Conservation (phyloP, 2,888 invertebrate genomes). For the Fragum sueziense region DNA sequence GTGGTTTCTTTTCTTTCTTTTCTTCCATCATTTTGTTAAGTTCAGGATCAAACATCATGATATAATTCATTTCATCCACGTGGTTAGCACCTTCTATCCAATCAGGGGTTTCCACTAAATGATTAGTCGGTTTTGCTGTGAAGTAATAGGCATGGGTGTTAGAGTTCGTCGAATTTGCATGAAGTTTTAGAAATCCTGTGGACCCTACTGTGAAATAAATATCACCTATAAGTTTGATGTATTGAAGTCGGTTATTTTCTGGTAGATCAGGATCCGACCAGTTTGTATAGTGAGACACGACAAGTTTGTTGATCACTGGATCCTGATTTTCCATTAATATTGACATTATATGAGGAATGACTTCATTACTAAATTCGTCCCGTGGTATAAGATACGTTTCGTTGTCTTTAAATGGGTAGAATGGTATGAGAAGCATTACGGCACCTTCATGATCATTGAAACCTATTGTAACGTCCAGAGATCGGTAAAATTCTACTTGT, state of each 20-base stretch:
- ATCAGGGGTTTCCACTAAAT: neutral
- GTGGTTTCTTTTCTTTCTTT: neutral
- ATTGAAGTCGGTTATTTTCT: slow-evolving; percentile 1
- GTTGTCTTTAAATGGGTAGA: neutral
- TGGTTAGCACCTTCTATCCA: slow-evolving; percentile 43
- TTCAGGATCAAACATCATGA: slow-evolving; percentile 14
- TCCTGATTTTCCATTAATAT: too few relatives aligned
- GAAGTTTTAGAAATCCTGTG: slow-evolving; percentile 11
- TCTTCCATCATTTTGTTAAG: neutral
- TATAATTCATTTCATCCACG: slow-evolving; percentile 25
- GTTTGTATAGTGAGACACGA: slow-evolving; percentile 29
- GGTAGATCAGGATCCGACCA: slow-evolving; percentile 27
- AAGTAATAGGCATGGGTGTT: slow-evolving; percentile 28
- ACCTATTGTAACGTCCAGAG: slow-evolving; percentile 29
- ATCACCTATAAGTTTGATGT: slow-evolving; percentile 20
- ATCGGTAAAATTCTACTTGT: slow-evolving; percentile 37
- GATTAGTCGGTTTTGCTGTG: slow-evolving; percentile 7
- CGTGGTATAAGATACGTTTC: neutral
- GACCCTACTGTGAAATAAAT: slow-evolving; percentile 15
- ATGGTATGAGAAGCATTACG: neutral
- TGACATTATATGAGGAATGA: neutral
- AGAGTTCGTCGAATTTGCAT: neutral
- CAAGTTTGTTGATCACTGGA: neutral
- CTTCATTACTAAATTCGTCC: neutral
- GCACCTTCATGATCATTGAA: slow-evolving; percentile 31